phyloP scores from a whole-genome alignment of 2,888 invertebrate genomes.

The Agrotis ipsilon region DNA sequence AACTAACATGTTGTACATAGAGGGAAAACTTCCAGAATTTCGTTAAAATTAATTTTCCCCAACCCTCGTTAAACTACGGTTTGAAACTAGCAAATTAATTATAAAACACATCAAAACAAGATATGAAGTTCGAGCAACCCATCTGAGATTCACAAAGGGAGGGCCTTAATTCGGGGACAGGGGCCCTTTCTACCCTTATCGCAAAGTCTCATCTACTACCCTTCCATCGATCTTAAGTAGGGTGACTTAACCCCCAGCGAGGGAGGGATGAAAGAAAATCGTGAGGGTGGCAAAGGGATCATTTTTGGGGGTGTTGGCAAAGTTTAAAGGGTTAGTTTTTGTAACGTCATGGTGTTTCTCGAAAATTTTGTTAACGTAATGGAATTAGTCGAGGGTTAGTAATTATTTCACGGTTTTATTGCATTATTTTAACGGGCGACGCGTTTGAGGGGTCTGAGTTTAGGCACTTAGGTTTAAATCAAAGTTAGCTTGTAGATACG shows the following conservation, averaged over 20 bases:
- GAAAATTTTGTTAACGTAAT: slow-evolving; percentile 59
- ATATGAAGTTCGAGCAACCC: slow-evolving; percentile 84
- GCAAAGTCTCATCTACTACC: slow-evolving; percentile 87
- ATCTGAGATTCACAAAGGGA: slow-evolving; percentile 88
- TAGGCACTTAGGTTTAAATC: background rate
- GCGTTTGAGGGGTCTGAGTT: slow-evolving; percentile 4
- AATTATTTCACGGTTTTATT: slow-evolving; percentile 46
- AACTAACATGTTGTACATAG: slow-evolving; percentile 38
- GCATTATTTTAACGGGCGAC: slow-evolving; percentile 27
- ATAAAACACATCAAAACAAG: slow-evolving; percentile 90
- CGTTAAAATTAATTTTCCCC: slow-evolving; percentile 81
- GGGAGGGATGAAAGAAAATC: slow-evolving; percentile 88
- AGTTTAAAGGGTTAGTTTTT: slow-evolving; percentile 87
- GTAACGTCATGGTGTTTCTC: slow-evolving; percentile 77
- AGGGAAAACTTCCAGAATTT: slow-evolving; percentile 65
- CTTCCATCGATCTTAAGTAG: slow-evolving; percentile 91
- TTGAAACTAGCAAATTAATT: slow-evolving; percentile 91
- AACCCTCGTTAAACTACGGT: slow-evolving; percentile 86
- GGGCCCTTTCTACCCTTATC: slow-evolving; percentile 86
- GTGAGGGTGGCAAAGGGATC: slow-evolving; percentile 81
- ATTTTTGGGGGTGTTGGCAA: slow-evolving; percentile 75
- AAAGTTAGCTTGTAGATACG: background rate
- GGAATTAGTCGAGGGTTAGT: slow-evolving; percentile 44
- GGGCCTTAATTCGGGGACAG: slow-evolving; percentile 83
- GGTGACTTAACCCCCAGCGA: slow-evolving; percentile 87